Base-by-base conservation (phyloP, 2,888 invertebrate species). In the Petrophora chlorosata region DNA sequence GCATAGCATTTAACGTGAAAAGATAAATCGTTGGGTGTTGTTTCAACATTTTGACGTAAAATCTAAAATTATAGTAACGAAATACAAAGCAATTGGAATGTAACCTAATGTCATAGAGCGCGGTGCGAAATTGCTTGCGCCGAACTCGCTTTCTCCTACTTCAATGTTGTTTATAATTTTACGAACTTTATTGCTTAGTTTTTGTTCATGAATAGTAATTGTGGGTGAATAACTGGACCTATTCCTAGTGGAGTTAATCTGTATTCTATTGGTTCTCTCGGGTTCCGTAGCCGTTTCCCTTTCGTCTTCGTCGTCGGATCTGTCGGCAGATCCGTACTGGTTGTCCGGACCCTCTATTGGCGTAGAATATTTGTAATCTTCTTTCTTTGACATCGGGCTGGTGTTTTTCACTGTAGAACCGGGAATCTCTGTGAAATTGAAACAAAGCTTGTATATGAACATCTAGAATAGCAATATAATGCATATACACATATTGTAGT, bases 261-360 rank as follows among this genome's bases (percentile, higher is more conserved):
- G 49, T 32, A 41, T 7, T 26, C 43, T 57, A 17, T 47, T 53
- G 13, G 41, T 34, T 54, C 66, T 67, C 13, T 54, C 53, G 19
- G 47, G 17, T 45, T 64, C 59, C 3, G 55, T 74, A 1, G 56
- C 62, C 5, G 59, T 39, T 43, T 84, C 84, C 16, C 65, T 76
- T 25, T 89, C 89, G 39, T 92, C 92, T 67, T 92, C 92, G 59
- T 94, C 94, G 64, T 93, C 93, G 53, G 94, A 93, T 59, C 92
- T 92, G 74, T 95, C 95, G 15, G 94, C 94, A 8, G 94, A 94
- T 14, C 94, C 94, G 56, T 92, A 93, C 66, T 93, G 93, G 66
- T 94, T 93, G 73, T 94, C 93, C 57, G 94, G 93, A 1, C 82
- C 85, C 67, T 88, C 85, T 61, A 88, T 65, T 26, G 87, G 80